Evolutionary conservation across 2,113 vertebrate genomes (phyloP).

Genomic region (Sceloporus tristichus): DNA sequence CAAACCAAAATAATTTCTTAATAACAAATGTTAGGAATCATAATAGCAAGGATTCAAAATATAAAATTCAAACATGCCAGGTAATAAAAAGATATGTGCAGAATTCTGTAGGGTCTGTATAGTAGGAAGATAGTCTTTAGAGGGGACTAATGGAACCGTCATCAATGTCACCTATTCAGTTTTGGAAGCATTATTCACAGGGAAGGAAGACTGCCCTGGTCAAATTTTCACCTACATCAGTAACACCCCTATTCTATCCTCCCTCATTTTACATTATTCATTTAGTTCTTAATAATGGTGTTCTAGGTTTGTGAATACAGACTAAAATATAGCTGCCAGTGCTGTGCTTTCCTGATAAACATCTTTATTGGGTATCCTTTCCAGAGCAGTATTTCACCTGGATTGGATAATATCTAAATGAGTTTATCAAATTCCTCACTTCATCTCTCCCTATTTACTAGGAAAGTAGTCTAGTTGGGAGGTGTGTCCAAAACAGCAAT

Average conservation of each 20-base stretch:
- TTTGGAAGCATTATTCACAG: constrained; percentile 1
- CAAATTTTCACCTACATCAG: constrained; percentile 54
- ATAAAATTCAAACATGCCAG: constrained; percentile 83
- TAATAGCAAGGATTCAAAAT: constrained; percentile 76
- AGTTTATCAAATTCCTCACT: background rate
- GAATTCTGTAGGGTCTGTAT: constrained; percentile 75
- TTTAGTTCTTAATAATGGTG: background rate
- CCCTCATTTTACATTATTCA: background rate
- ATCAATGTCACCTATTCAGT: constrained; percentile 4
- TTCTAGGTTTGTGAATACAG: background rate
- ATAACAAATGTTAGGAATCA: constrained; percentile 76
- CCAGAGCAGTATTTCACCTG: background rate
- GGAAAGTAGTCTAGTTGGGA: background rate
- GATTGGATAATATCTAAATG: background rate
- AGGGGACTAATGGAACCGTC: constrained; percentile 66
- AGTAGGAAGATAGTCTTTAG: constrained; percentile 79
- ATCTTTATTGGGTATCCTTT: background rate
- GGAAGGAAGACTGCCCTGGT: constrained; percentile 38
- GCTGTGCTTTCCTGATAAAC: background rate
- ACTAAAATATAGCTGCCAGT: background rate
- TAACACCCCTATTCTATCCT: background rate
- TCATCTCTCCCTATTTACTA: background rate
- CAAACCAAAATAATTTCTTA: constrained; percentile 67
- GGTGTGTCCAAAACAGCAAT: background rate
- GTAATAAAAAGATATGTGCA: constrained; percentile 80